Evolutionary conservation across 2,797 vertebrate genomes (phyloP).

Genomic region (Acanthopagrus latus): DNA sequence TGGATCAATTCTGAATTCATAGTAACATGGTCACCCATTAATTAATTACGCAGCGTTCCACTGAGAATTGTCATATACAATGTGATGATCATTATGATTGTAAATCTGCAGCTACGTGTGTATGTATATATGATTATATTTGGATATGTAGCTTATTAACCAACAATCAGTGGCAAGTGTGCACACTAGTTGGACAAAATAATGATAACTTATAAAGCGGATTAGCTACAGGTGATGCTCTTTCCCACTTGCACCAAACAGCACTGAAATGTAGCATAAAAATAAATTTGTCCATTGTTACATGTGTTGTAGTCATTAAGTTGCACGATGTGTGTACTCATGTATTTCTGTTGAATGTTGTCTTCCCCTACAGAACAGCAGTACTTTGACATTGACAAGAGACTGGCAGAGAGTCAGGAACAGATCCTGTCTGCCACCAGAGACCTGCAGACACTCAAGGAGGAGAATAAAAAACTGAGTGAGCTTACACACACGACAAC

Average conservation of each 20-base stretch:
- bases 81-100: background rate
- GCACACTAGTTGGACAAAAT: background rate
- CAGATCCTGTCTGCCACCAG: conserved; percentile 90
- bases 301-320: background rate
- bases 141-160: background rate
- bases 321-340: background rate
- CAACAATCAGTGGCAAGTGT: too few relatives aligned
- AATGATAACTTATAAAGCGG: background rate
- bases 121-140: too few relatives aligned
- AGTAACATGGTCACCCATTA: background rate
- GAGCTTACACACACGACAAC: conserved; percentile 71
- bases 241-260: background rate
- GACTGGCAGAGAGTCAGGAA: conserved; percentile 91
- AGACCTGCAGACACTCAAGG: conserved; percentile 88
- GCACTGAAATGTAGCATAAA: background rate
- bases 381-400: conserved; percentile 95
- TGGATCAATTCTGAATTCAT: background rate
- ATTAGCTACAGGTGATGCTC: background rate
- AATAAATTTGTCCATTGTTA: background rate
- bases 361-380: conserved; percentile 91
- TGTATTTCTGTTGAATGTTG: background rate
- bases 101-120: background rate
- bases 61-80: background rate
- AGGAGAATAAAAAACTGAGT: conserved; percentile 92
- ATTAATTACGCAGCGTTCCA: background rate